These are phyloP conservation scores for Seira ritae DNA, from an alignment of 2,888 invertebrate species.

Conservation along the genomic window DNA sequence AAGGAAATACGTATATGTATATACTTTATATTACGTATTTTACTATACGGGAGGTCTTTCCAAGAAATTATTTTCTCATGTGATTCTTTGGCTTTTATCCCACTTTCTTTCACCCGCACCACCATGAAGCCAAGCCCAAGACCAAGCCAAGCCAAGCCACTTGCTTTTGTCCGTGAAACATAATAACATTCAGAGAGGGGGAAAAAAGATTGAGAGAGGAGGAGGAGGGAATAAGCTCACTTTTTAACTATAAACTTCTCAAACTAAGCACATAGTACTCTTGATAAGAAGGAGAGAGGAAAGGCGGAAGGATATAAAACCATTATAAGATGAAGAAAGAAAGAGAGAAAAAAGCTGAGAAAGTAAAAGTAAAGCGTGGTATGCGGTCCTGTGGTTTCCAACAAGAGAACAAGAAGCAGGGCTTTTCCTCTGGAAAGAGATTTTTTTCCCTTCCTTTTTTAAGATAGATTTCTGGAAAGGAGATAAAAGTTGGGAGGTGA, in stretches of 20 bases:
- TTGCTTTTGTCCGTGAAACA: conserved; percentile 1
- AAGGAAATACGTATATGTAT: no score
- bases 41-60: conserved; percentile 53
- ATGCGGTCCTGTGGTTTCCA: conserved; percentile 59
- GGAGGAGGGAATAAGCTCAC: conserved; percentile 14
- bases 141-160: no score
- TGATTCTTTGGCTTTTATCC: conserved; percentile 63
- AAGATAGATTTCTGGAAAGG: neutral
- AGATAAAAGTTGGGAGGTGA: neutral
- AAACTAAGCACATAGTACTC: conserved; percentile 62
- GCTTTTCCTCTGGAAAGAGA: conserved; percentile 5
- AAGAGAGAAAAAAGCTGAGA: conserved; percentile 52
- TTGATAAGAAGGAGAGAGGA: conserved; percentile 40
- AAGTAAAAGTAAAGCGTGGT: conserved; percentile 59
- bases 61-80: conserved; percentile 61
- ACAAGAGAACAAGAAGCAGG: conserved; percentile 29
- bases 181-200: neutral
- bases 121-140: no score
- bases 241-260: conserved; percentile 62
- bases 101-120: conserved; percentile 28
- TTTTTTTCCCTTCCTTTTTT: neutral
- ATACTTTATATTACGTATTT: no score
- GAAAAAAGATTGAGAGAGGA: neutral
- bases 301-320: conserved; percentile 42
- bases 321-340: no score